Percentiles rank a stretch among this genome's conserved stretches.
Evolutionary conservation across 2,888 invertebrate genomes (phyloP).

Genomic region (Microplitis manilae): DNA sequence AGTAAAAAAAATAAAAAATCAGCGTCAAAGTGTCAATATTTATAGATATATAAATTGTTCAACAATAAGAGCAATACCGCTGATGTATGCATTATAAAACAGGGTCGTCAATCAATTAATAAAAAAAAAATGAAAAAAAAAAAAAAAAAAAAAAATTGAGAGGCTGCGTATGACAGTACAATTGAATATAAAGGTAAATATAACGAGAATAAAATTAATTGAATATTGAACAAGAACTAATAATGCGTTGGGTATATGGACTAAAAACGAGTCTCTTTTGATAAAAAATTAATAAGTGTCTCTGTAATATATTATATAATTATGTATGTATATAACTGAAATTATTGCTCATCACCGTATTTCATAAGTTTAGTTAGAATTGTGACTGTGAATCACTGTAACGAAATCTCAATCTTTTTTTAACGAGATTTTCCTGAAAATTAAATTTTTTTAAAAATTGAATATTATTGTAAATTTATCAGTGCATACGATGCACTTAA

Average conservation of each 20-base stretch:
- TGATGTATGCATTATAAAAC: slow-evolving; percentile 68
- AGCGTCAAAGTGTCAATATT: slow-evolving; percentile 11
- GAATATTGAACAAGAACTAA: slow-evolving; percentile 24
- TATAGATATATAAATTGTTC: slow-evolving; percentile 38
- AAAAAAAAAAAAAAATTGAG: slow-evolving; percentile 54
- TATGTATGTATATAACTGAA: slow-evolving; percentile 67
- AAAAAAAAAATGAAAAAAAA: not conserved
- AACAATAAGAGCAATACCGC: slow-evolving; percentile 57
- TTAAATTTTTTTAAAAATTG: not conserved
- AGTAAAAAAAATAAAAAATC: slow-evolving; percentile 7
- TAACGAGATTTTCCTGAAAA: slow-evolving; percentile 20
- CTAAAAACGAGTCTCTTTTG: slow-evolving; percentile 43
- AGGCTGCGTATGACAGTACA: slow-evolving; percentile 47
- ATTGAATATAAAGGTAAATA: slow-evolving; percentile 18
- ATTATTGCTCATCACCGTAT: slow-evolving; percentile 68
- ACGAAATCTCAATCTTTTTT: slow-evolving; percentile 47
- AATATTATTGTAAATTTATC: not conserved
- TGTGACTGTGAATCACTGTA: slow-evolving; percentile 65
- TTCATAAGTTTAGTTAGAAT: slow-evolving; percentile 70
- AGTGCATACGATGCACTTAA: not conserved
- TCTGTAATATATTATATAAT: slow-evolving; percentile 67
- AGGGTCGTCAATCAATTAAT: slow-evolving; percentile 71
- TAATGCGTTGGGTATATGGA: slow-evolving; percentile 26
- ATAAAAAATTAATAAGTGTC: slow-evolving; percentile 57
- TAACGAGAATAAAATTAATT: slow-evolving; percentile 27